Conservation (phyloP, 2,113 vertebrate species). For the Sarotherodon lohbergeri region DNA sequence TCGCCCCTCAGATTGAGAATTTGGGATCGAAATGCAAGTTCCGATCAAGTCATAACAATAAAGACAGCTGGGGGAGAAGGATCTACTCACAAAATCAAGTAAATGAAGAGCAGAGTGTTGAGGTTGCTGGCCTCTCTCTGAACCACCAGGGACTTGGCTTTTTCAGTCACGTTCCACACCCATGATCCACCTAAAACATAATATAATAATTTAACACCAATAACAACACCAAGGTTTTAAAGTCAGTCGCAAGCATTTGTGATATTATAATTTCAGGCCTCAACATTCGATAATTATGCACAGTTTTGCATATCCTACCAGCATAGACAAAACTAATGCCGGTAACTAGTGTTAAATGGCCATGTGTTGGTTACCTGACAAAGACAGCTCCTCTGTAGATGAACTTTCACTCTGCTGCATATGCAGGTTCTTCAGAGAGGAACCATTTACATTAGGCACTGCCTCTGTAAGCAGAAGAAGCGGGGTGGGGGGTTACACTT, state of each 20-base stretch:
- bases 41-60: not conserved
- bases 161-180: conserved; percentile 52
- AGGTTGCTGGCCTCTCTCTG: conserved; percentile 65
- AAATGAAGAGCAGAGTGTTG: conserved; percentile 75
- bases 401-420: conserved; percentile 47
- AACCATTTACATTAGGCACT: conserved; percentile 14
- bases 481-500: not conserved
- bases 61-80: not conserved
- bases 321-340: not conserved
- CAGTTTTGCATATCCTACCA: not conserved
- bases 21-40: not conserved
- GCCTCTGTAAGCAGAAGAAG: conserved; percentile 21
- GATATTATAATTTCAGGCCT: not conserved
- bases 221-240: not conserved
- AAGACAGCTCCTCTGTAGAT: conserved; percentile 58
- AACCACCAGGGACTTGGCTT: conserved; percentile 42
- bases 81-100: conserved; percentile 81
- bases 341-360: not conserved
- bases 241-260: not conserved
- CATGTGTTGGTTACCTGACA: conserved; percentile 44
- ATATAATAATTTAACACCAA: not conserved
- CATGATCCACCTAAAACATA: conserved; percentile 49
- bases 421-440: conserved; percentile 9
- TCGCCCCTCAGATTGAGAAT: not conserved
- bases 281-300: not conserved